A percentile compares a stretch with the other conserved stretches of the same genome.
These are phyloP conservation scores for Saturnia pavonia DNA, from an alignment of 2,888 invertebrate species.

Conservation along the genomic window DNA sequence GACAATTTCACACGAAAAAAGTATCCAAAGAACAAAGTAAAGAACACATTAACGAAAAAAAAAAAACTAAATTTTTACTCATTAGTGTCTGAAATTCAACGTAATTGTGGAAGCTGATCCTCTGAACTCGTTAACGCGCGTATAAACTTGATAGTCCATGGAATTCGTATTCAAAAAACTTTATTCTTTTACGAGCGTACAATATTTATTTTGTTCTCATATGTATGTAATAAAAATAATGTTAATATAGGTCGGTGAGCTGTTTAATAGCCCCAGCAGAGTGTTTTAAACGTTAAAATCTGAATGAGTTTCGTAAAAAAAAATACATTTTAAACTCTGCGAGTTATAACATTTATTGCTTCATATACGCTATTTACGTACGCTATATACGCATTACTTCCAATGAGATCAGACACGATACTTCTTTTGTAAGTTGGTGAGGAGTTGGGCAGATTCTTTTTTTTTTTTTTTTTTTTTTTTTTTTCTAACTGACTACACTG, in stretches of 20 bases:
- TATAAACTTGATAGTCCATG: background rate
- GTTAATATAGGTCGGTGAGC: background rate
- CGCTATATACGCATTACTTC: too few relatives aligned
- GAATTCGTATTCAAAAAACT: background rate
- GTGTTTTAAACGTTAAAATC: background rate
- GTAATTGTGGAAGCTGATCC: background rate
- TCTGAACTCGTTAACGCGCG: background rate
- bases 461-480: too few relatives aligned
- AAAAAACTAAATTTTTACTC: background rate
- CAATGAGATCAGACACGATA: too few relatives aligned
- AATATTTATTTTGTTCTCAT: background rate
- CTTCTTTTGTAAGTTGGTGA: too few relatives aligned
- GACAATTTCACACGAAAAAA: background rate
- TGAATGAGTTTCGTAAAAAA: background rate
- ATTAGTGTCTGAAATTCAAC: background rate
- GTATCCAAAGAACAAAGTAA: background rate
- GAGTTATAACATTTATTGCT: background rate
- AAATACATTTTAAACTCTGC: background rate
- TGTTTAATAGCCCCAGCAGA: background rate
- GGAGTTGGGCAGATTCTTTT: too few relatives aligned
- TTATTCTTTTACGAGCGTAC: background rate
- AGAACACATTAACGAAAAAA: background rate
- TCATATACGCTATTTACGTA: too few relatives aligned
- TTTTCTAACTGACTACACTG: too few relatives aligned
- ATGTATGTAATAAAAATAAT: background rate